Base-by-base conservation (phyloP, 2,113 vertebrate genomes). In the Psittacara wagleri region DNA sequence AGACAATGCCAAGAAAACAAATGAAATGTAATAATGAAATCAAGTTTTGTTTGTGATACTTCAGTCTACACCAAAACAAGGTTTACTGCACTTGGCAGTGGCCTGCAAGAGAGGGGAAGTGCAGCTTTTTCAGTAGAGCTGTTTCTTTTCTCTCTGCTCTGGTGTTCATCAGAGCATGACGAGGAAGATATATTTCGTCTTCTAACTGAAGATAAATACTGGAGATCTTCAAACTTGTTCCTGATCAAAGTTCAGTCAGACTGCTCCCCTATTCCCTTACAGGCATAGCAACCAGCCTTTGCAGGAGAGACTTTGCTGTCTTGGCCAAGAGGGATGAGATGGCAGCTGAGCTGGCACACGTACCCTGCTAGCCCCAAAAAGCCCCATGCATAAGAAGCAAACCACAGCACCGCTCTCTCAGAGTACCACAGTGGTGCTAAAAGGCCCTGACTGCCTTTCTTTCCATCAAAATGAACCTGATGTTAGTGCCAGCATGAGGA, bases 21-120 rank as follows among this genome's bases (percentile, higher is more conserved):
- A 94, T 93, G 90, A 95, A 94, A 96, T 93, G 89, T 86, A 94
- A 96, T 97, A 94, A 97, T 82, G 70, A 86, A 95, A 95, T 94
- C 77, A 91, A 82, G 67, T 85, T 92, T 92, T 90, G 85, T 74
- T 91, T 92, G 83, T 54, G 89, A 90, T 95, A 80, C 72, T 92
- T 84, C 83, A 90, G 87, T 29, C 92, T 63, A 28, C 37, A 94
- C 63, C 63, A 75, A 86, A 95, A 88, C 79, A 81, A 92, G 77
- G 83, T 91, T 94, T 88, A 39, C 75, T 84, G 68, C 52, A 59
- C 86, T 96, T 94, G 92, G 90, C 88, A 85, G 39, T 3, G 25
- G 33, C 9, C 16, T 69, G 35, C 67, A 73, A 69, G 69, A 22
- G 52, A 82, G 29, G 23, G 37, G 24, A 57, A 73, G 54, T 16